Conservation (phyloP, 2,113 vertebrate genomes). For the Heliornis fulica region DNA sequence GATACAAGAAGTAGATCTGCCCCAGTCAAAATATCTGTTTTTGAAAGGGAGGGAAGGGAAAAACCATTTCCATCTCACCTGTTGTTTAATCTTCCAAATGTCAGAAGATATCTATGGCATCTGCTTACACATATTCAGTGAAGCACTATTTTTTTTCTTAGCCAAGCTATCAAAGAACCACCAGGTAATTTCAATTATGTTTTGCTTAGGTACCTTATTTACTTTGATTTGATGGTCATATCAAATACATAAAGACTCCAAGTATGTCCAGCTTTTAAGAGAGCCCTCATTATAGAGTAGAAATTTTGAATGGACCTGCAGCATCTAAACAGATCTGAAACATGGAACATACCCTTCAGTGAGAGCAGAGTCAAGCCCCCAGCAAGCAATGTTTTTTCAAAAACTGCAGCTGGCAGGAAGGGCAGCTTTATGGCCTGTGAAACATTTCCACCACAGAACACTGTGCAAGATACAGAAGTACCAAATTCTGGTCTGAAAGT, state of each 20-base stretch:
- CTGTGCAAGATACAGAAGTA: not conserved
- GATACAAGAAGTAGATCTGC: not conserved
- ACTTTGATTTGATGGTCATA: not conserved
- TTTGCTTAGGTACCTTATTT: not conserved
- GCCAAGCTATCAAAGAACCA: not conserved
- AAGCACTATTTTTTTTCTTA: not conserved
- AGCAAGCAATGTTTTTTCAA: not conserved
- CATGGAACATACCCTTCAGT: fast-evolving
- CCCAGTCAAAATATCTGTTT: not conserved
- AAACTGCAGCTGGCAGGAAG: not conserved
- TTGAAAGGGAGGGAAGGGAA: not conserved
- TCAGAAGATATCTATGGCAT: not conserved
- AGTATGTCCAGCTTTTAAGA: not conserved
- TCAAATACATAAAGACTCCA: not conserved
- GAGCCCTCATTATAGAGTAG: not conserved
- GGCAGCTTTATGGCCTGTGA: not conserved
- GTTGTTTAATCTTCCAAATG: not conserved
- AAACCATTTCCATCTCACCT: not conserved
- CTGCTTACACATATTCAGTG: not conserved
- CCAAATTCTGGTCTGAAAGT: not conserved
- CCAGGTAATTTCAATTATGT: not conserved
- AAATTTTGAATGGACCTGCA: not conserved
- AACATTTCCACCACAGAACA: not conserved
- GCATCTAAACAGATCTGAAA: not conserved
- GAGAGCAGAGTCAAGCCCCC: not conserved